Conservation (phyloP, 2,113 vertebrate species). For the Eolophus roseicapilla region DNA sequence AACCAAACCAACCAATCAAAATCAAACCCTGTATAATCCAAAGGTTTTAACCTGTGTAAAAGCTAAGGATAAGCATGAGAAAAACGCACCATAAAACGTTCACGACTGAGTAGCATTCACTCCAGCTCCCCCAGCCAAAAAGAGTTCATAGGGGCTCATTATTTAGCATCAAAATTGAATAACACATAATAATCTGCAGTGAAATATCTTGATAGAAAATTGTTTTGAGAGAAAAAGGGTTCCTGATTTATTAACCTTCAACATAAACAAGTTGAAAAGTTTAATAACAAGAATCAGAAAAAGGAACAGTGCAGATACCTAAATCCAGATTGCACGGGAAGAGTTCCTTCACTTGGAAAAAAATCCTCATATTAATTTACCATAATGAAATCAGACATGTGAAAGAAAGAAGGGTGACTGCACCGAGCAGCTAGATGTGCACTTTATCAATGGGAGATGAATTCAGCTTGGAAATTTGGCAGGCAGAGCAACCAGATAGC, state of each 20-base stretch:
- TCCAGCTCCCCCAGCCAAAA: background rate
- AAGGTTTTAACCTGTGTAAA: background rate
- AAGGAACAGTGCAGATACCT: background rate
- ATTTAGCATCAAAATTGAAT: background rate
- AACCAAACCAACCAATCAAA: background rate
- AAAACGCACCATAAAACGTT: background rate
- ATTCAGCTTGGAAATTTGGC: conserved; percentile 50
- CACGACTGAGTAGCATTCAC: background rate
- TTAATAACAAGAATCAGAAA: background rate
- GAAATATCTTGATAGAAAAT: background rate
- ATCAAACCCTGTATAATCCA: background rate
- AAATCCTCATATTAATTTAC: background rate
- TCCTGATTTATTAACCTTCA: background rate
- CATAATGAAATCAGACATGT: background rate
- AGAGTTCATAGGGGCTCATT: background rate
- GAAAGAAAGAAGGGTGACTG: background rate
- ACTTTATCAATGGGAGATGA: conserved; percentile 29
- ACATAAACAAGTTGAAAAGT: background rate
- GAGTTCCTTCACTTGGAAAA: background rate
- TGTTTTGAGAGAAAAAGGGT: background rate
- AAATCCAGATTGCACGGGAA: background rate
- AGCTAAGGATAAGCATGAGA: background rate
- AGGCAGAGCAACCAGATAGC: conserved; percentile 48
- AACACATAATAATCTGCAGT: background rate
- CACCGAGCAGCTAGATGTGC: background rate